Base-by-base conservation (phyloP, 2,888 invertebrate species). In the Drosophila gaucha region DNA sequence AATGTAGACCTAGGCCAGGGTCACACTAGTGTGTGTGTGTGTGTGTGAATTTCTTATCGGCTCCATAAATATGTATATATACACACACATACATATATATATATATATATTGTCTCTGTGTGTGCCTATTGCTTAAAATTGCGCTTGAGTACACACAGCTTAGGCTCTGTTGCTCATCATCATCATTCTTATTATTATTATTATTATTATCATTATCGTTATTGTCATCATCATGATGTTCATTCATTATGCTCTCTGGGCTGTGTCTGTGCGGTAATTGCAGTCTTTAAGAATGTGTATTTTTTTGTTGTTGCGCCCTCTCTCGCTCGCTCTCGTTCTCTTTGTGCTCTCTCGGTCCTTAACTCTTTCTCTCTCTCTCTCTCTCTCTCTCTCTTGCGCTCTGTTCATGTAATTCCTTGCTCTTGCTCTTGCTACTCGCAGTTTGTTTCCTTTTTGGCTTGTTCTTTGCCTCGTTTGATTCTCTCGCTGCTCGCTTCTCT, bases 211-310 rank as follows among this genome's bases (percentile, higher is more conserved):
- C 24, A 62, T 67, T 20, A 70, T 51, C 2, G 36, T 24, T 24
- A 50, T 63, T 9, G 59, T 38, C 47, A 35, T 52, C 16, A 56
- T 33, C 12, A 51, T 41, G 26, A 14, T 49, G 28, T 18, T 41
- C 14, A 63, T 28, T 39, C 18, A 50, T 39, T 14, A 68, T 59
- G 49, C 51, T 67, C 50, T 59, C 46, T 33, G 47, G 35, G 33
- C 52, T 60, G 58, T 67, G 73, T 31, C 54, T 55, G 80, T 78
- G 80, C 55, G 72, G 73, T 88, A 85, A 86, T 85, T 85, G 84
- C 86, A 86, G 88, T 78, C 78, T 86, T 86, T 76, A 83, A 76
- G 88, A 82, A 87, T 85, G 79, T 82, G 80, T 80, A 14, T 50
- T 78, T 75, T 80, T 74, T 14, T 43, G 5, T 26, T 26, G 6